Percentiles rank a stretch among this genome's conserved stretches.
Conservation (phyloP, 1,140 invertebrate species). For the Lineus longissimus region DNA sequence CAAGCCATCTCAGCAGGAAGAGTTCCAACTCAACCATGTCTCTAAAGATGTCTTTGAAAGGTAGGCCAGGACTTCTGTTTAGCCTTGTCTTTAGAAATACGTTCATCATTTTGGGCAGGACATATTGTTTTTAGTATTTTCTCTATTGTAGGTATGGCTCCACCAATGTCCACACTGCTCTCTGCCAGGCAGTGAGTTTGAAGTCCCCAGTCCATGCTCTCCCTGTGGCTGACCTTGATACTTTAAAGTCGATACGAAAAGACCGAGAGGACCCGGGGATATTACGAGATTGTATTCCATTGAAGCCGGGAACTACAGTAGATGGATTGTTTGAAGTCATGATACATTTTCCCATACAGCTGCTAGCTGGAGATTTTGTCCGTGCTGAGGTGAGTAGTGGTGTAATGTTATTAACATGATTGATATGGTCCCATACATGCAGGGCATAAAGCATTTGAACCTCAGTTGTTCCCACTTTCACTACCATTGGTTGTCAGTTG, state of each 20-base stretch:
- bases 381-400: constrained; percentile 24
- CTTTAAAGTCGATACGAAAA: constrained; percentile 20
- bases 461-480: too few species aligned
- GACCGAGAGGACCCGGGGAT: constrained; percentile 1
- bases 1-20: background rate
- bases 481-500: too few species aligned
- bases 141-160: constrained; percentile 21
- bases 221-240: constrained; percentile 22
- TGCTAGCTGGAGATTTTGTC: constrained; percentile 26
- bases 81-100: too few species aligned
- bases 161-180: constrained; percentile 23
- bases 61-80: background rate
- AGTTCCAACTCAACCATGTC: background rate
- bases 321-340: constrained; percentile 21
- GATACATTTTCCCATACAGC: constrained; percentile 21
- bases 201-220: constrained; percentile 21
- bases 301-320: constrained; percentile 24
- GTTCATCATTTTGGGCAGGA: too few species aligned
- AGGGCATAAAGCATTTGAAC: too few species aligned
- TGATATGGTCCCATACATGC: background rate
- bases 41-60: constrained; percentile 11
- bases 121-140: too few species aligned
- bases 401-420: background rate
- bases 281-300: constrained; percentile 21
- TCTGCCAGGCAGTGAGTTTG: constrained; percentile 20